Base-by-base conservation (phyloP, 2,797 vertebrate genomes). In the Periophthalmus magnuspinnatus region DNA sequence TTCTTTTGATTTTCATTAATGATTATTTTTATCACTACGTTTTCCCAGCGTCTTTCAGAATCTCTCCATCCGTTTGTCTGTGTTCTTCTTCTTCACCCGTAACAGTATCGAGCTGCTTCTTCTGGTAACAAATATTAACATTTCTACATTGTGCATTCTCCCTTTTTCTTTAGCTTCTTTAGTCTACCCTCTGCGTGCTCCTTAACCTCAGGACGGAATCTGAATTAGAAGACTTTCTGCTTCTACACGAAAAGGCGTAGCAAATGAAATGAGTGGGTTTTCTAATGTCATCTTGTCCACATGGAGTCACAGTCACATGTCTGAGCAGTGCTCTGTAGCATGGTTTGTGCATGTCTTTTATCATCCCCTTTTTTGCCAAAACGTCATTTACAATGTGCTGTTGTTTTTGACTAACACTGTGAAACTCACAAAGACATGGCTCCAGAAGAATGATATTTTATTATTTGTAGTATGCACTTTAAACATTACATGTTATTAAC, bases 141-240 rank as follows among this genome's bases (percentile, higher is more conserved):
- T 55, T 22, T 48, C 61, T 77, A 34, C 84, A 82, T 86, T 63
- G 86, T 79, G 52, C 90, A 82, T 77, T 74, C 88, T 84, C 86
- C 84, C 85, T 69, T 77, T 81, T 83, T 89, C 91, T 84, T 74
- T 94, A 96, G 95, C 94, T 95, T 95, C 89, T 96, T 95, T 93
- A 96, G 93, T 93, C 94, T 94, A 79, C 94, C 93, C 69, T 95
- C 91, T 86, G 93, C 93, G 66, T 94, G 91, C 91, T 95, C 94
- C 93, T 90, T 95, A 93, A 94, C 94, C 76, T 88, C 94, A 89
- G 94, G 94, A 95, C 94, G 94, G 91, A 90, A 94, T 92, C 88
- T 94, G 91, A 95, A 95, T 94, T 95, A 96, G 94, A 94, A 93
- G 94, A 95, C 88, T 92, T 94, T 88, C 84, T 85, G 79, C 87